Percentiles rank a stretch among this genome's conserved stretches.
phyloP scores from a whole-genome alignment of 2,113 vertebrate genomes.

The Ictalurus furcatus region DNA sequence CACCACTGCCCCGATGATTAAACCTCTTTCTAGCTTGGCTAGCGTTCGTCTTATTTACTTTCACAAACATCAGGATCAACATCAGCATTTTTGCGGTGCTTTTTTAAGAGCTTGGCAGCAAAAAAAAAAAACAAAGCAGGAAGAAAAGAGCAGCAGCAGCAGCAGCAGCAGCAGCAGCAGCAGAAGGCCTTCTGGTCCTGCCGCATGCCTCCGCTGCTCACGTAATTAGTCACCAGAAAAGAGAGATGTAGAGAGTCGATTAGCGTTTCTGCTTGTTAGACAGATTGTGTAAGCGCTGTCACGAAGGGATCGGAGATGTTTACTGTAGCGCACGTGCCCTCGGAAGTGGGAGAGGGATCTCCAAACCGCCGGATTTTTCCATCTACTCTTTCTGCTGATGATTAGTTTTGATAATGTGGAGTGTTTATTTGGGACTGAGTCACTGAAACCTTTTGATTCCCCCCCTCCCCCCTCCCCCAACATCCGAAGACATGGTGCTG shows the following conservation, averaged over 20 bases:
- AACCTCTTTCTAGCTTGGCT: background rate
- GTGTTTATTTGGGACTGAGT: background rate
- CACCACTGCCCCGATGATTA: background rate
- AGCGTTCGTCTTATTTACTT: background rate
- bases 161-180: background rate
- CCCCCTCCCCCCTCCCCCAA: background rate
- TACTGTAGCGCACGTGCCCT: constrained; percentile 17
- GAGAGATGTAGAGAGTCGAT: constrained; percentile 44
- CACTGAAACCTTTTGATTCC: constrained; percentile 1
- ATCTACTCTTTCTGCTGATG: background rate
- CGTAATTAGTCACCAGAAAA: constrained; percentile 67
- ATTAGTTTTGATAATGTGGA: constrained; percentile 6
- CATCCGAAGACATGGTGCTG: background rate
- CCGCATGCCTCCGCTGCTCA: constrained; percentile 51
- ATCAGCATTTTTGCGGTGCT: background rate
- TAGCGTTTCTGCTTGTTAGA: constrained; percentile 65
- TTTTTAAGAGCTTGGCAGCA: background rate
- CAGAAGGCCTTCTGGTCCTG: constrained; percentile 55
- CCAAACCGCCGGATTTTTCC: constrained; percentile 23
- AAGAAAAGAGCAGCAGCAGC: constrained; percentile 27
- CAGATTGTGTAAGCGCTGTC: constrained; percentile 58
- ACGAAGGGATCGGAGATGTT: constrained; percentile 50
- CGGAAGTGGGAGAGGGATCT: constrained; percentile 36
- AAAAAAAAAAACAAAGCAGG: constrained; percentile 3
- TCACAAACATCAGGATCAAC: background rate